Conservation (phyloP, 2,797 vertebrate species). For the Acanthurus lineatus region DNA sequence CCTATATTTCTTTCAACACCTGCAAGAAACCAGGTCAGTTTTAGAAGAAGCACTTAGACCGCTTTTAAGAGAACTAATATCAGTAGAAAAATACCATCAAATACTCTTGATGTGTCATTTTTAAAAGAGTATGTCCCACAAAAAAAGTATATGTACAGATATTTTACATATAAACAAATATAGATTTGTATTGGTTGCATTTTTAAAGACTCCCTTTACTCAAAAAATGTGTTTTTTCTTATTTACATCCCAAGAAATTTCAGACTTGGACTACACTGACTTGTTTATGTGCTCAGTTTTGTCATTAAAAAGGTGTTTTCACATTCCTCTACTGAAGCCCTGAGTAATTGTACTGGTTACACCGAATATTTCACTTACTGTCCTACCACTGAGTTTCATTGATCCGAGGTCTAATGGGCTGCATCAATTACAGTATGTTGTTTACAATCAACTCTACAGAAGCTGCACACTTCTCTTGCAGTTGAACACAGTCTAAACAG, state of each 20-base stretch:
- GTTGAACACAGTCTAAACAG: not conserved
- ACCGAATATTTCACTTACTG: not conserved
- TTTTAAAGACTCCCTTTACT: no score
- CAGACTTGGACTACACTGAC: no score
- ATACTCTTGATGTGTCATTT: not conserved
- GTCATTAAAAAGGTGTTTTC: no score
- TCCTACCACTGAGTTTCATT: not conserved
- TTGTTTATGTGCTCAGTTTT: no score
- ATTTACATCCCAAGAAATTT: no score
- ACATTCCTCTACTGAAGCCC: no score
- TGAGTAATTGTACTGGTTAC: no score
- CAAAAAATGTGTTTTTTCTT: no score
- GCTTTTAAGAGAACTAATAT: not conserved
- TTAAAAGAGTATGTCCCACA: no score
- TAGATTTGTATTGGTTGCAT: no score
- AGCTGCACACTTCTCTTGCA: not conserved
- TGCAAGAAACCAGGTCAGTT: not conserved
- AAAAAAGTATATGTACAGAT: no score
- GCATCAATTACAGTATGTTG: not conserved
- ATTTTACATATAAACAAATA: no score
- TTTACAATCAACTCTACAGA: not conserved
- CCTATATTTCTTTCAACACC: not conserved
- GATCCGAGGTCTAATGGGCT: not conserved
- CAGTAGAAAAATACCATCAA: not conserved
- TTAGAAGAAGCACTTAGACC: not conserved